Percentiles rank a stretch among this genome's conserved stretches.
These are phyloP conservation scores for Microcebus jonahi DNA, from an alignment of 2,113 vertebrate genomes.

Conservation along the genomic window DNA sequence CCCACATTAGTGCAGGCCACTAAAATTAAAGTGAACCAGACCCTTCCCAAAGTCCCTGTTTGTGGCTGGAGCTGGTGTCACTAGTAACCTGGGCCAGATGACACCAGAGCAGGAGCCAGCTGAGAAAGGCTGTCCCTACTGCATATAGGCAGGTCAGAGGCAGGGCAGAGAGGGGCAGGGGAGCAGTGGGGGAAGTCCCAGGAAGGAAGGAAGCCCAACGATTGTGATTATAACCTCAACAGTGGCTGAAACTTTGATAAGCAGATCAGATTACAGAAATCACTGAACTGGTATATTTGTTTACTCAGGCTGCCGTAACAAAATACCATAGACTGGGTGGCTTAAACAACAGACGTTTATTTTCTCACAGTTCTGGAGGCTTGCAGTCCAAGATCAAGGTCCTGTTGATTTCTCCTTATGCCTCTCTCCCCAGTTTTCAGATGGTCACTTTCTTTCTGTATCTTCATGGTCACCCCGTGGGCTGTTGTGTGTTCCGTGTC, in stretches of 20 bases:
- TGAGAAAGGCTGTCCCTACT: background rate
- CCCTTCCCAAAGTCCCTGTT: background rate
- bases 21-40: background rate
- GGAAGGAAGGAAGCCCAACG: background rate
- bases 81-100: background rate
- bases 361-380: background rate
- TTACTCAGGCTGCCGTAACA: background rate
- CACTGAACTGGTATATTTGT: background rate
- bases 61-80: background rate
- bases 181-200: background rate
- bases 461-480: background rate
- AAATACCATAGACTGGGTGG: background rate
- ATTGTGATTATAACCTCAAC: background rate
- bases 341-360: background rate
- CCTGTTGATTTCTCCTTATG: background rate
- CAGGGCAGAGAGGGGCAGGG: background rate
- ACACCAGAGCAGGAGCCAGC: background rate
- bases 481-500: background rate
- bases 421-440: background rate
- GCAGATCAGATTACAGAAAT: background rate
- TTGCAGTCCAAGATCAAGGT: background rate
- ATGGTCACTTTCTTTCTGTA: background rate
- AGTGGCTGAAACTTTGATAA: background rate
- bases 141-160: background rate
- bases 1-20: too few relatives aligned